Evolutionary conservation across 1,140 invertebrate genomes (phyloP).

Genomic region (Hylaeus anthracinus): DNA sequence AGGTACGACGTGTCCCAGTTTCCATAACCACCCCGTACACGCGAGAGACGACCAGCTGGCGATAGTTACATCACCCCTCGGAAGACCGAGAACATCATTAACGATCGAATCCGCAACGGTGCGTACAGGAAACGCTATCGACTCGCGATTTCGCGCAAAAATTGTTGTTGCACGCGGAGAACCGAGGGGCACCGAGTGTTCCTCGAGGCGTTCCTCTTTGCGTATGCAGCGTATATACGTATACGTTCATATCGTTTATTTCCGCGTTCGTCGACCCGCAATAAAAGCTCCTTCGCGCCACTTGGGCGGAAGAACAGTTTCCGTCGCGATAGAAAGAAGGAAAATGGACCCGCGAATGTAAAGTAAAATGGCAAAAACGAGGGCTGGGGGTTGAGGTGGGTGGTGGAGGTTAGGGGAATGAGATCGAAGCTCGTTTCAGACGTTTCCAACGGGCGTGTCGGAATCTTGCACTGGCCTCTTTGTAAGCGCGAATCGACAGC

Average conservation of each 20-base stretch:
- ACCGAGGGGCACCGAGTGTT: not conserved
- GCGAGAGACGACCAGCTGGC: not conserved
- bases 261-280: slow-evolving; percentile 34
- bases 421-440: slow-evolving; percentile 30
- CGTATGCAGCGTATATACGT: not conserved
- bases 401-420: too few species aligned
- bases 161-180: slow-evolving; percentile 11
- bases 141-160: slow-evolving; percentile 14
- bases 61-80: not conserved
- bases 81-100: too few species aligned
- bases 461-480: slow-evolving; percentile 45
- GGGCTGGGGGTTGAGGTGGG: not conserved
- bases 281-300: slow-evolving; percentile 38
- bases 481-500: slow-evolving; percentile 28
- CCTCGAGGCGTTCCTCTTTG: not conserved
- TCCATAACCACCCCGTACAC: not conserved
- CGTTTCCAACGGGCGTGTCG: slow-evolving; percentile 29
- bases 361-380: slow-evolving; percentile 18
- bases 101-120: not conserved
- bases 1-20: too few species aligned
- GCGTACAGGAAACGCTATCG: not conserved
- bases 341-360: slow-evolving; percentile 25
- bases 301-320: slow-evolving; percentile 31
- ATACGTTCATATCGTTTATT: slow-evolving; percentile 16
- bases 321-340: slow-evolving; percentile 13